phyloP scores from a whole-genome alignment of 2,797 vertebrate genomes.

The Danio kyathit region DNA sequence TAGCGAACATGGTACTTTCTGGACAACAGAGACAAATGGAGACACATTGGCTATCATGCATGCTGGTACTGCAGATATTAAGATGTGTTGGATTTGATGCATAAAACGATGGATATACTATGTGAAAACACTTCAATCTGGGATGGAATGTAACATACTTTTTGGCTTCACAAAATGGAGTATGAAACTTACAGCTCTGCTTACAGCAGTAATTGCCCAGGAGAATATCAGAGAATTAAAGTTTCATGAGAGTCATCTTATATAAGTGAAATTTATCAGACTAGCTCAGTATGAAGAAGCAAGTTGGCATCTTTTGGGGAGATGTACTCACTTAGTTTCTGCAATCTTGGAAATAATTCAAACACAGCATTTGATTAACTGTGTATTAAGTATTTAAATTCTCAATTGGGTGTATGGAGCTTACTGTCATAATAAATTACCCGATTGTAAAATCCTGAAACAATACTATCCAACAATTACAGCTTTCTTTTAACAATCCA shows the following conservation, averaged over 20 bases:
- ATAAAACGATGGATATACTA: constrained; percentile 5
- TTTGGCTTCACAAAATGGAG: constrained; percentile 27
- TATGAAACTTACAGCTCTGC: constrained; percentile 13
- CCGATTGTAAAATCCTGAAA: too few species aligned
- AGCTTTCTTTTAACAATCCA: not conserved
- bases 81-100: not conserved
- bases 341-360: constrained; percentile 5
- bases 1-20: not conserved
- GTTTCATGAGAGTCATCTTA: constrained; percentile 24
- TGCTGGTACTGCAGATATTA: not conserved
- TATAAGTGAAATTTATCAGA: constrained; percentile 20
- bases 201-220: constrained; percentile 30
- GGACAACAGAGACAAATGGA: constrained; percentile 11
- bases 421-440: not conserved
- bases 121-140: not conserved
- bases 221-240: constrained; percentile 33
- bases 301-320: constrained; percentile 11
- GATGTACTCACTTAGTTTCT: not conserved
- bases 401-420: not conserved
- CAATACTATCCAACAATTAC: too few species aligned
- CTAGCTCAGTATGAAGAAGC: not conserved
- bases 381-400: not conserved
- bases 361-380: not conserved
- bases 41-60: not conserved
- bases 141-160: not conserved